These are phyloP conservation scores for Drosophila teissieri DNA, from an alignment of 1,140 invertebrate species.

Conservation along the genomic window DNA sequence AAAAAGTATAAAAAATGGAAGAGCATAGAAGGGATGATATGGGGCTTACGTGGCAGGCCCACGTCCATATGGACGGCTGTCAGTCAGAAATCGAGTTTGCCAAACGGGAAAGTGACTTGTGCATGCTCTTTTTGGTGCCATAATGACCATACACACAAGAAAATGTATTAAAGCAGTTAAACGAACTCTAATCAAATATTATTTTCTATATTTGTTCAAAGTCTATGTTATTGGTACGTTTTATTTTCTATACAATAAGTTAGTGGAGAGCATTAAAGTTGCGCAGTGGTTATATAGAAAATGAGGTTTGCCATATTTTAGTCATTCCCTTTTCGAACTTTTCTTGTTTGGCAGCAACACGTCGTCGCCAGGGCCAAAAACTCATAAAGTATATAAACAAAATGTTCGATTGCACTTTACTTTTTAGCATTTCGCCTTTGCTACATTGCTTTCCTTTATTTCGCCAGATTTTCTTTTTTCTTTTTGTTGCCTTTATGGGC, in stretches of 20 bases:
- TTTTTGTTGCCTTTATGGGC: constrained; percentile 15
- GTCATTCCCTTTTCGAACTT: constrained; percentile 4
- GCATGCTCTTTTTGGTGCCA: constrained; percentile 3
- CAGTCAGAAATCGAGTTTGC: constrained; percentile 38
- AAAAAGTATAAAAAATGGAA: constrained; percentile 18
- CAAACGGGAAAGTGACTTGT: background rate
- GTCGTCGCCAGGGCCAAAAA: constrained; percentile 58
- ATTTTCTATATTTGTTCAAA: too few relatives aligned
- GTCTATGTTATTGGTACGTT: too few relatives aligned
- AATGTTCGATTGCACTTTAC: constrained; percentile 79
- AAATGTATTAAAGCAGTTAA: too few relatives aligned
- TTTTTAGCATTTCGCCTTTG: constrained; percentile 46
- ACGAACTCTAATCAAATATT: too few relatives aligned
- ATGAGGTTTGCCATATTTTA: background rate
- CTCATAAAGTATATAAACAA: constrained; percentile 78
- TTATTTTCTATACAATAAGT: too few relatives aligned
- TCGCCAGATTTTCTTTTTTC: background rate
- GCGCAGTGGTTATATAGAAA: background rate
- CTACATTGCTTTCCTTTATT: constrained; percentile 20
- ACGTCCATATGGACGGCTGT: constrained; percentile 51
- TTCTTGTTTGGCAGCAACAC: constrained; percentile 50
- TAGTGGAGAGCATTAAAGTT: background rate
- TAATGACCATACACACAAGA: background rate
- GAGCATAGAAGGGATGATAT: constrained; percentile 8
- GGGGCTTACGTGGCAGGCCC: constrained; percentile 13